Conservation (phyloP, 2,888 invertebrate species). For the Eucera pruinosa region DNA sequence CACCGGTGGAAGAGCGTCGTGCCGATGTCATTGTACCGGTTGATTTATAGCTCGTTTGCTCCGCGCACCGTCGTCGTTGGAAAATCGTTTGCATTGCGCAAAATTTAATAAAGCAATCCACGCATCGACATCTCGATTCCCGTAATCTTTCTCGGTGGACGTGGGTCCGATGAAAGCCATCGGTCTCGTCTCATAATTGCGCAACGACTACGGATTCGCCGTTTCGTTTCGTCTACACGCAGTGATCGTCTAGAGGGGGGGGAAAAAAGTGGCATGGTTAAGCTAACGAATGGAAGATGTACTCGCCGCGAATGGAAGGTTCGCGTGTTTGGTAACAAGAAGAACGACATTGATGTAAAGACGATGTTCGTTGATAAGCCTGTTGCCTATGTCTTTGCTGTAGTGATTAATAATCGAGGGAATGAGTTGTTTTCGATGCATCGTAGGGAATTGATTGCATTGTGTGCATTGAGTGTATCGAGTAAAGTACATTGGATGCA, state of each 20-base stretch:
- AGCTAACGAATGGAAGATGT: background rate
- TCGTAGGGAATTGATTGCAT: background rate
- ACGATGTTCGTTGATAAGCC: constrained; percentile 46
- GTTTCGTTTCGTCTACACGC: constrained; percentile 41
- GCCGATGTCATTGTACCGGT: constrained; percentile 74
- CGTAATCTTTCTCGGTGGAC: constrained; percentile 69
- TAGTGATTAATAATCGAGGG: constrained; percentile 37
- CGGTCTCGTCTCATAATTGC: constrained; percentile 54
- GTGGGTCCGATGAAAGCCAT: constrained; percentile 58
- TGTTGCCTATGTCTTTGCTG: constrained; percentile 4
- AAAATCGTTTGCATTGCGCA: constrained; percentile 77
- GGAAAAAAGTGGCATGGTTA: constrained; percentile 7
- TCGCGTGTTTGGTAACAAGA: constrained; percentile 9
- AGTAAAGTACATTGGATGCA: too few relatives aligned
- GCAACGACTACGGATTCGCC: constrained; percentile 40
- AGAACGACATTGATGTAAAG: constrained; percentile 11
- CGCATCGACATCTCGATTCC: constrained; percentile 72
- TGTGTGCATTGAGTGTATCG: too few relatives aligned
- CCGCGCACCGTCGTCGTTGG: constrained; percentile 61
- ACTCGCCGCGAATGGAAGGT: constrained; percentile 1
- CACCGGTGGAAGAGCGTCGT: constrained; percentile 50
- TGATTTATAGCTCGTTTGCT: constrained; percentile 72
- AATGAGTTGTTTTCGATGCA: background rate
- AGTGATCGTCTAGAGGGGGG: background rate
- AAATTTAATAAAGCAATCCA: constrained; percentile 79